Percentiles rank a stretch among this genome's conserved stretches.
Evolutionary conservation across 1,140 invertebrate species (phyloP).

Genomic region (Diuraphis noxia): DNA sequence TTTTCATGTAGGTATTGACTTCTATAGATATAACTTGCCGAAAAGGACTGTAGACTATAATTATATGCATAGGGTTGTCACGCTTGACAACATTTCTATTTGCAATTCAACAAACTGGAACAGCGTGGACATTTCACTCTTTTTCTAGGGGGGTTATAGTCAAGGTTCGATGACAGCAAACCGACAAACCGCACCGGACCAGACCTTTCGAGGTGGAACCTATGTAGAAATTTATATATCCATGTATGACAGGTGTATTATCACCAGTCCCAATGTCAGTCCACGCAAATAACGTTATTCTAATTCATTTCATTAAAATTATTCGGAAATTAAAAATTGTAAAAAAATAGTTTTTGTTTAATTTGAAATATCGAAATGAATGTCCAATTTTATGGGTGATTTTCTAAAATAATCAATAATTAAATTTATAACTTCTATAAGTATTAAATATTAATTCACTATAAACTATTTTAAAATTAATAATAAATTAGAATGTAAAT

Average conservation of each 20-base stretch:
- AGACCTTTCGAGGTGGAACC: not conserved
- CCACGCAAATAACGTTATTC: not conserved
- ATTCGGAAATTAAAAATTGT: not conserved
- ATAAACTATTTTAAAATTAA: not conserved
- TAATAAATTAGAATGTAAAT: not conserved
- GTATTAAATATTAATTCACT: not conserved
- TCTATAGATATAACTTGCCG: not conserved
- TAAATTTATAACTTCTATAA: not conserved
- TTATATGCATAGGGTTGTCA: not conserved
- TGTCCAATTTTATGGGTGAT: not conserved
- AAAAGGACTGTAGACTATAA: not conserved
- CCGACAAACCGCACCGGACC: not conserved
- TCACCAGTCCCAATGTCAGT: not conserved
- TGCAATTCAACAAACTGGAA: not conserved
- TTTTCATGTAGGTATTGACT: not conserved
- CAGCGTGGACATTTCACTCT: not conserved
- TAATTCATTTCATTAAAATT: not conserved
- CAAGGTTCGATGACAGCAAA: not conserved
- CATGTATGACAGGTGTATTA: not conserved
- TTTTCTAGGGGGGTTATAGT: not conserved
- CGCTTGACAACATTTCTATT: not conserved
- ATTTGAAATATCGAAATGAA: not conserved
- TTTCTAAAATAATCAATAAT: not conserved
- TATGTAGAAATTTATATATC: not conserved
- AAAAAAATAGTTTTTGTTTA: not conserved